These are phyloP conservation scores for Acronicta alni DNA, from an alignment of 2,888 invertebrate species.

Conservation along the genomic window DNA sequence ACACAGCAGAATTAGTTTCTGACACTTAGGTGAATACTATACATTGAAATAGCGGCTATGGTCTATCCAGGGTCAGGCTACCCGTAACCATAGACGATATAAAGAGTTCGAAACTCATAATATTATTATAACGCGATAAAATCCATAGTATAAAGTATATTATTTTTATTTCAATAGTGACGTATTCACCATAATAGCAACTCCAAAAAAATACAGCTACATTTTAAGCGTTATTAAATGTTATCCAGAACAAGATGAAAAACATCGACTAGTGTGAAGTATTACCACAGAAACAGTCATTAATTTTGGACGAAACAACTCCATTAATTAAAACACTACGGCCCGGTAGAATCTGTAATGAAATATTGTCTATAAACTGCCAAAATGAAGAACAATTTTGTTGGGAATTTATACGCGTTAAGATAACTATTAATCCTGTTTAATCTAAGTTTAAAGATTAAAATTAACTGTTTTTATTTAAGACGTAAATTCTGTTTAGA, in stretches of 20 bases:
- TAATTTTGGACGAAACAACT: conserved; percentile 68
- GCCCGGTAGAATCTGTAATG: conserved; percentile 71
- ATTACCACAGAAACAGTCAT: conserved; percentile 60
- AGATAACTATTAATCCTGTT: conserved; percentile 54
- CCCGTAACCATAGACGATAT: too few relatives aligned
- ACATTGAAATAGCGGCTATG: too few relatives aligned
- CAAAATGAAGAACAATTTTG: conserved; percentile 45
- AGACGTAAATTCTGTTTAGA: conserved; percentile 20
- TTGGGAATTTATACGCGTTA: conserved; percentile 52
- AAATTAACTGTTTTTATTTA: conserved; percentile 48
- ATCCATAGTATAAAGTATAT: too few relatives aligned
- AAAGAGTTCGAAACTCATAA: too few relatives aligned
- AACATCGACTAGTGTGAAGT: conserved; percentile 40
- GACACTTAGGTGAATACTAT: too few relatives aligned
- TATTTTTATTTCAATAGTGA: too few relatives aligned
- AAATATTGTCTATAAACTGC: conserved; percentile 66
- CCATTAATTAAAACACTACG: conserved; percentile 82
- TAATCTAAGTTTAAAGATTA: conserved; percentile 58
- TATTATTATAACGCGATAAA: too few relatives aligned
- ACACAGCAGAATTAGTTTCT: too few relatives aligned
- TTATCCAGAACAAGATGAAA: conserved; percentile 37
- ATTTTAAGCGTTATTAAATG: conserved; percentile 25
- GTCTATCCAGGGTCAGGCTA: too few relatives aligned
- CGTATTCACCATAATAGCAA: too few relatives aligned
- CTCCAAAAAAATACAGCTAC: not conserved